These are phyloP conservation scores for Plodia interpunctella DNA, from an alignment of 1,140 invertebrate genomes.

Conservation along the genomic window DNA sequence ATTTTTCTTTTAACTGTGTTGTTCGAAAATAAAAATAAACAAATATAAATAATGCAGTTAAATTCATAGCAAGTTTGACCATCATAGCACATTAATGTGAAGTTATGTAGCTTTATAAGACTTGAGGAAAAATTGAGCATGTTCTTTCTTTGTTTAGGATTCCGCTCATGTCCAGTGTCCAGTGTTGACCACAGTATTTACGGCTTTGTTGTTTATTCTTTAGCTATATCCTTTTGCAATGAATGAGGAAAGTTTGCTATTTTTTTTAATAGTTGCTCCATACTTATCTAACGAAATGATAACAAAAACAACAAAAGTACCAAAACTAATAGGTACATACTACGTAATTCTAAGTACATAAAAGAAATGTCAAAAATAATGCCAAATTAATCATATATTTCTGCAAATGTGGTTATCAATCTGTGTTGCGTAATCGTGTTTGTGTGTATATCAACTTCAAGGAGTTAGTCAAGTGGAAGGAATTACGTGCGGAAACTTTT, in stretches of 20 bases:
- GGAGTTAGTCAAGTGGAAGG: constrained; percentile 1
- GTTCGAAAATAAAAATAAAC: too few species aligned
- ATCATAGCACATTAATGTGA: not conserved
- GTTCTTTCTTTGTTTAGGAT: not conserved
- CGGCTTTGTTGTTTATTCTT: not conserved
- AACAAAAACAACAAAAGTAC: too few species aligned
- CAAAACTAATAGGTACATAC: too few species aligned
- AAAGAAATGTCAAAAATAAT: too few species aligned
- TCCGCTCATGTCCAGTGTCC: not conserved
- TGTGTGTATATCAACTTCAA: constrained; percentile 6
- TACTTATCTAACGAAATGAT: too few species aligned
- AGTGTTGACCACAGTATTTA: not conserved
- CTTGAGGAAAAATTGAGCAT: not conserved
- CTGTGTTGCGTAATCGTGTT: not conserved
- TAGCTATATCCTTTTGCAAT: not conserved
- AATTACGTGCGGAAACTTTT: constrained; percentile 1
- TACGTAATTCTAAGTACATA: too few species aligned
- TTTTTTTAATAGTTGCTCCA: too few species aligned
- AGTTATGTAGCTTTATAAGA: not conserved
- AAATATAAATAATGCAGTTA: too few species aligned
- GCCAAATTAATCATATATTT: not conserved
- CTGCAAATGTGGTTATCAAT: not conserved
- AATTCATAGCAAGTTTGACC: too few species aligned
- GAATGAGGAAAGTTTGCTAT: not conserved
- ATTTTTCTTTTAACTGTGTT: too few species aligned